Evolutionary conservation across 2,797 vertebrate genomes (phyloP), one percentile per base, ranked within the genome.

Genomic region (Sitta carolinensis): DNA sequence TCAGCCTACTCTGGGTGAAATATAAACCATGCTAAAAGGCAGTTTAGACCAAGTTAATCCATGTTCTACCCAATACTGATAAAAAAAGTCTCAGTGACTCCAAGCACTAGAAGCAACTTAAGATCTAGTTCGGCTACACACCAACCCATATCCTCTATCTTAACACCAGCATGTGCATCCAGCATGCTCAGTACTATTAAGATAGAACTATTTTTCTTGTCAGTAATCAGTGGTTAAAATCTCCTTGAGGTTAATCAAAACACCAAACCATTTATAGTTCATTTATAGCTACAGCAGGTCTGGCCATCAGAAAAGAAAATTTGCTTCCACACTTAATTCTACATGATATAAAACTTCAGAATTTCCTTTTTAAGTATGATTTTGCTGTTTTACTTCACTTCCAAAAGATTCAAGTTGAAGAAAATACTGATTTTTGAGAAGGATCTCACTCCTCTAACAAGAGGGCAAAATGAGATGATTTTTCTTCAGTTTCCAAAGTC

Each of bases 151-250:
- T 30, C 36, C 26, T 66, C 57, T 48, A n/a, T 29, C 43, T 42
- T 42, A 38, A 62, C n/a, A 34, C 2, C 25, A 76, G 57, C 11
- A 66, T 0, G 0, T 15, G 20, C 23, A 63, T 38, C 55, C 45
- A 68, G 43, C 3, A 80, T 47, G 42, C 25, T 57, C 4, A 1
- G n/a, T n/a, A 51, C 10, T 43, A n/a, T 10, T 54, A 52, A 64
- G 58, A 6, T 50, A 27, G 21, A 81, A 84, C 72, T 26, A 8
- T 51, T 85, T 79, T 38, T 79, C 30, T 22, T 55, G 32, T 47
- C 36, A 69, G 22, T 18, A 90, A 7, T 30, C 83, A 47, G 10
- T 32, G 38, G 52, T 55, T 89, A 74, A 12, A 40, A 64, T 36
- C 45, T 89, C 27, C 30, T 70, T 59, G 42, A 89, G 6, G 29